Evolutionary conservation across 1,140 invertebrate species (phyloP).

Genomic region (Bombus cullumanus): DNA sequence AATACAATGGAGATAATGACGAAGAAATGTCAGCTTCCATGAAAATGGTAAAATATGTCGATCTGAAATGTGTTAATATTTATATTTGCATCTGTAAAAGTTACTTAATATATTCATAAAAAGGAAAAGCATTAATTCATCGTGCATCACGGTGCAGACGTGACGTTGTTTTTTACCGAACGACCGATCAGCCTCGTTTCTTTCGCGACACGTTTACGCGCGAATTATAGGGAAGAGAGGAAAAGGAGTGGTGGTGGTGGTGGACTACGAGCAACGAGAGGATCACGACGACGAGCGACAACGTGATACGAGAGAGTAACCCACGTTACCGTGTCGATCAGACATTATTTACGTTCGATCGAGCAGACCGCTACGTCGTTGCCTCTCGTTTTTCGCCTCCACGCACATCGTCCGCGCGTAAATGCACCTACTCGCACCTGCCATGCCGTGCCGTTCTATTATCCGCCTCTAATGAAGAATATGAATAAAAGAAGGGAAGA

Average conservation of each 20-base stretch:
- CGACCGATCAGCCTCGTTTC: not conserved
- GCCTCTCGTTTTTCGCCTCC: constrained; percentile 62
- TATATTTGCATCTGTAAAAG: too few species aligned
- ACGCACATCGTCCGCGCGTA: constrained; percentile 59
- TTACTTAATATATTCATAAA: not conserved
- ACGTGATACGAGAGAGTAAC: not conserved
- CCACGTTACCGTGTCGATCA: constrained; percentile 53
- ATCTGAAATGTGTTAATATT: too few species aligned
- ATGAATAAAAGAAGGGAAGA: constrained; percentile 54
- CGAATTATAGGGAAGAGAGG: constrained; percentile 38
- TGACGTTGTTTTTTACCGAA: not conserved
- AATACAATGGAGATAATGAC: too few species aligned
- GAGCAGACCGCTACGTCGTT: constrained; percentile 57
- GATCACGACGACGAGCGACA: not conserved
- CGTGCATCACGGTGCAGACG: not conserved
- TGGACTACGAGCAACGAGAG: not conserved
- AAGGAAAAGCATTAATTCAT: not conserved
- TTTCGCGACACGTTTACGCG: constrained; percentile 34
- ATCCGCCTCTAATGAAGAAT: constrained; percentile 41
- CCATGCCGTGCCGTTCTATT: constrained; percentile 37
- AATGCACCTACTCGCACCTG: constrained; percentile 40
- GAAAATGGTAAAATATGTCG: too few species aligned
- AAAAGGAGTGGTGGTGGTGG: constrained; percentile 14
- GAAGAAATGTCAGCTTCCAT: too few species aligned
- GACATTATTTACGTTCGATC: constrained; percentile 67